These are phyloP conservation scores for Stegana nigrithorax DNA, from an alignment of 2,888 invertebrate species.

Conservation along the genomic window DNA sequence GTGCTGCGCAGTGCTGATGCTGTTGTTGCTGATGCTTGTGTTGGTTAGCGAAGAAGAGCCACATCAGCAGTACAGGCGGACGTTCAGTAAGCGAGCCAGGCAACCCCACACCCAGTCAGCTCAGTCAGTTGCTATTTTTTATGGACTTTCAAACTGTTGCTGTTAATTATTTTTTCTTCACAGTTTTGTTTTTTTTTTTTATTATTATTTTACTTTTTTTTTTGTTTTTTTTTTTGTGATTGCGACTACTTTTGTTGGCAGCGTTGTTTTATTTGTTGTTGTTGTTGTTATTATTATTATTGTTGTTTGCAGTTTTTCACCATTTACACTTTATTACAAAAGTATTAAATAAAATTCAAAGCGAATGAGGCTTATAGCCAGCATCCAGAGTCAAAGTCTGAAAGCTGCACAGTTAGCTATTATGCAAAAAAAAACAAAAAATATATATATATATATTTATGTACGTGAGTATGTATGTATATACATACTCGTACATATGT, in stretches of 20 bases:
- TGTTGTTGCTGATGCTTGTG: too few species aligned
- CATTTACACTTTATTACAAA: constrained; percentile 61
- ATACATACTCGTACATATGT: too few species aligned
- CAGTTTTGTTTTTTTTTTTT: background rate
- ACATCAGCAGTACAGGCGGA: background rate
- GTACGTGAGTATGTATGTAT: too few species aligned
- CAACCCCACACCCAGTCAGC: background rate
- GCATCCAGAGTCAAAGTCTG: too few species aligned
- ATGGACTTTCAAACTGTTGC: constrained; percentile 60
- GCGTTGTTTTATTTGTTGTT: constrained; percentile 13
- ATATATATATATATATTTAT: too few species aligned
- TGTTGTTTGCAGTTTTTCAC: constrained; percentile 59
- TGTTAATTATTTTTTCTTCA: constrained; percentile 50
- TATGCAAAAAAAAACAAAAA: too few species aligned
- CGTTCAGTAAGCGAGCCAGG: background rate
- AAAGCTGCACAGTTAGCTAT: constrained; percentile 25
- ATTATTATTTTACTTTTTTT: background rate
- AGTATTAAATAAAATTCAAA: constrained; percentile 62
- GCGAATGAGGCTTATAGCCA: too few species aligned
- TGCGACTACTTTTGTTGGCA: constrained; percentile 45
- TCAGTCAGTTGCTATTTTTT: constrained; percentile 38
- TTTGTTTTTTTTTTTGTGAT: constrained; percentile 49
- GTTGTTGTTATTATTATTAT: constrained; percentile 21
- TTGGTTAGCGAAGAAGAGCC: background rate
- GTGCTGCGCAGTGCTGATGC: too few species aligned